Conservation (phyloP, 2,888 invertebrate genomes). For the Drosophila algonquin region DNA sequence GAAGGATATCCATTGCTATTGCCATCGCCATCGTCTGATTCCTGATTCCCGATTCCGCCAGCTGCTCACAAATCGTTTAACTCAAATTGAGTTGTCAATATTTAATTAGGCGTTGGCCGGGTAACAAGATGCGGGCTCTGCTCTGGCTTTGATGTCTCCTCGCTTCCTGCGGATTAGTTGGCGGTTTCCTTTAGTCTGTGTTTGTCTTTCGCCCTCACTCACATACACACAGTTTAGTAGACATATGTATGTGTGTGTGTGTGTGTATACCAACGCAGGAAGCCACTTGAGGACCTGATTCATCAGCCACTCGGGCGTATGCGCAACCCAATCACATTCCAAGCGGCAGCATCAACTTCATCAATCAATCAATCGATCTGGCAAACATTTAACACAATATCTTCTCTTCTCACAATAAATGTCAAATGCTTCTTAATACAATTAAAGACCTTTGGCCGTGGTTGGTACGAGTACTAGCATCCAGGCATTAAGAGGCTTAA, state of each 20-base stretch:
- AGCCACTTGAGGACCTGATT: constrained; percentile 3
- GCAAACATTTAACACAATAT: constrained; percentile 49
- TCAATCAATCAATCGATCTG: constrained; percentile 65
- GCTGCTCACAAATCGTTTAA: constrained; percentile 78
- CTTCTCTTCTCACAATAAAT: constrained; percentile 54
- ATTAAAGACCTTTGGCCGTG: constrained; percentile 57
- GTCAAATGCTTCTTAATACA: constrained; percentile 70
- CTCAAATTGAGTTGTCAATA: constrained; percentile 79
- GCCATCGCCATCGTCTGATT: constrained; percentile 1
- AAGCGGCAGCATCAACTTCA: constrained; percentile 15
- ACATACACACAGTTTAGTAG: not conserved
- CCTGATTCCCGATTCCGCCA: constrained; percentile 41
- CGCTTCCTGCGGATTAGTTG: constrained; percentile 69
- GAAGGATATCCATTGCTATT: constrained; percentile 46
- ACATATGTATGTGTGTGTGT: not conserved
- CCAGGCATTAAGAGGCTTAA: constrained; percentile 75
- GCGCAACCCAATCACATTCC: constrained; percentile 16
- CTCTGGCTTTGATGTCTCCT: constrained; percentile 49
- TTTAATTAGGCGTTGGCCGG: constrained; percentile 68
- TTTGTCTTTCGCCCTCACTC: constrained; percentile 26
- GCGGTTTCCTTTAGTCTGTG: constrained; percentile 60
- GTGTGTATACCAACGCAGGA: not conserved
- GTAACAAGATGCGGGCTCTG: constrained; percentile 32
- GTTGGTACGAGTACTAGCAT: constrained; percentile 29
- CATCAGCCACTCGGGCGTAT: constrained; percentile 31